Base-by-base conservation (phyloP, 2,113 vertebrate genomes). In the Camarhynchus parvulus region DNA sequence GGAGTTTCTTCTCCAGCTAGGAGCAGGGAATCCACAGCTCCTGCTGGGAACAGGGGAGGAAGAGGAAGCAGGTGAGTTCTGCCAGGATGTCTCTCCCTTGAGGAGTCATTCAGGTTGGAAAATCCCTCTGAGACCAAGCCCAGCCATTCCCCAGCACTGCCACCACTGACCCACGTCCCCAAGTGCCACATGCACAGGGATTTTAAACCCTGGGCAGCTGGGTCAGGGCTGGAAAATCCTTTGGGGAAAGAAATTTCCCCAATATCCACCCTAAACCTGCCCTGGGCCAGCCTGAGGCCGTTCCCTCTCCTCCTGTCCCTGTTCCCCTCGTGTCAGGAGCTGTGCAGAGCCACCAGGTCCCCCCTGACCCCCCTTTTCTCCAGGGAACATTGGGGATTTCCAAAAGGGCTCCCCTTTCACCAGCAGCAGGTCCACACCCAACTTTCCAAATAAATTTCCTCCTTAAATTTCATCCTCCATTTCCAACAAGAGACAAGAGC, bases 221-320 rank as follows among this genome's bases (percentile, higher is more conserved):
- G 25, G 69, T 20, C 46, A 61, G n/a, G 46, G 11, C 39, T 68
- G 39, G 17, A 13, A 21, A 62, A 3, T 8, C 7, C n/a, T 47
- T 11, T 55, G 17, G 6, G 3, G 23, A 41, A 41, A 69, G 47
- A 4, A 41, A 16, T 35, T 62, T 18, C 16, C 21, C 39, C 12
- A 13, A 15, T 19, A 0, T 27, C 41, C n/a, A 6, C 5, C 1
- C 23, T 6, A 9, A 52, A 2, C 23, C 16, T 61, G 1, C 13
- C 0, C 47, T 10, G 9, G 7, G 41, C 0, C 14, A 75, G 0
- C 14, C 8, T n/a, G 41, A 41, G 55, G 70, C 14, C 0, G 0
- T 31, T 53, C 0, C 77, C 52, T 58, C 33, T n/a, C 1, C 0
- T 75, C 23, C 69, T 67, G 28, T 46, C 69, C 4, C 8, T 80